A percentile compares a stretch with the other conserved stretches of the same genome.
Evolutionary conservation across 2,888 invertebrate genomes (phyloP).

Genomic region (Clivina fossor): DNA sequence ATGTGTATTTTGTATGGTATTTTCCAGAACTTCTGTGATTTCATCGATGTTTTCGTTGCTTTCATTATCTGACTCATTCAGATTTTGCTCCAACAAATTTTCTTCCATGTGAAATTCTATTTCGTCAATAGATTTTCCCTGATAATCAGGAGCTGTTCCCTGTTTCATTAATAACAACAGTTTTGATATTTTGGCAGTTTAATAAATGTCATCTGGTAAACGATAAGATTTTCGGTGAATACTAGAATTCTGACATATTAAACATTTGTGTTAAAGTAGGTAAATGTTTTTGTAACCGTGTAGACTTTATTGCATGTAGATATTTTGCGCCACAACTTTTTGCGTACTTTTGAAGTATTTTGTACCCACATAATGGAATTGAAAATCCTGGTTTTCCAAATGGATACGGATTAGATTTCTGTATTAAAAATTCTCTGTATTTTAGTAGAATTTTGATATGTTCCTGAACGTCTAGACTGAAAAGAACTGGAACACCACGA

Average conservation of each 20-base stretch:
- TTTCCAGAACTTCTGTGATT: too few relatives aligned
- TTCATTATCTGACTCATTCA: neutral
- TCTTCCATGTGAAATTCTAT: conserved; percentile 35
- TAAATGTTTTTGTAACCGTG: conserved; percentile 40
- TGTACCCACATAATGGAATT: conserved; percentile 37
- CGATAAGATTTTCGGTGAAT: conserved; percentile 39
- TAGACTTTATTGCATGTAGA: conserved; percentile 38
- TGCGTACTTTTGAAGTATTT: conserved; percentile 39
- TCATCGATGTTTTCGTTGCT: neutral
- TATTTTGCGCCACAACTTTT: conserved; percentile 35
- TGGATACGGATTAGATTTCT: conserved; percentile 34
- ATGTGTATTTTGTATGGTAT: too few relatives aligned
- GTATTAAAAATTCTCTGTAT: conserved; percentile 29
- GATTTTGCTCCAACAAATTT: conserved; percentile 9
- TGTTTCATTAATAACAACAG: conserved; percentile 38
- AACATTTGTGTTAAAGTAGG: conserved; percentile 38
- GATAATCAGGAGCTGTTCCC: conserved; percentile 35
- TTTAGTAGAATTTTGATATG: conserved; percentile 37
- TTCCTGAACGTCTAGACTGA: conserved; percentile 40
- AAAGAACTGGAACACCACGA: conserved; percentile 41
- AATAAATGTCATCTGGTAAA: conserved; percentile 38
- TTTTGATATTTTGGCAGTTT: conserved; percentile 39
- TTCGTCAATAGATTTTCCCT: conserved; percentile 37
- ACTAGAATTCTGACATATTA: conserved; percentile 39
- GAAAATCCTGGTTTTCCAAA: conserved; percentile 34